Evolutionary conservation across 2,113 vertebrate species (phyloP), one percentile per base, ranked within the genome.

Genomic region (Corydoras sp.): DNA sequence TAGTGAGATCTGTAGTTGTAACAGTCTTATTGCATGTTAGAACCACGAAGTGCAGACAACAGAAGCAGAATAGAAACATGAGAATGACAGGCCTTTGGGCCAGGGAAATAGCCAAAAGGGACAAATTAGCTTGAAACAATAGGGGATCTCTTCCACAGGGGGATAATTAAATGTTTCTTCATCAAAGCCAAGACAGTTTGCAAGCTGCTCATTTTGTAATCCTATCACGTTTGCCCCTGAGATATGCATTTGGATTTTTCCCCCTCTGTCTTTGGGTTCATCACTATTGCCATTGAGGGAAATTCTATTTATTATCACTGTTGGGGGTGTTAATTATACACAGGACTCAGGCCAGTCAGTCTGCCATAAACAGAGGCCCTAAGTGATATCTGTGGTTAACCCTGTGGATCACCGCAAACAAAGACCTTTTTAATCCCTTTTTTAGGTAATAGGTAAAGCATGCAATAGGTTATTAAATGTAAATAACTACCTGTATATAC

Each of bases 131-230:
- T 86, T 88, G 81, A 91, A 87, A 94, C 92, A 93, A 93, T 87
- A 88, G 86, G 85, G 86, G 88, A 94, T 93, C 87, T 92, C 89
- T 92, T 95, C 92, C 92, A 90, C 89, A 78, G 83, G 86, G 85
- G 91, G 87, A 90, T 93, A 95, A 95, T 95, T 93, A 95, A 94
- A 92, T 87, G 88, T 88, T 91, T 85, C 91, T 91, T 90, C 90
- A 93, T 95, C 92, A 95, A 93, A 95, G 94, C 18, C 83, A 85
- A 83, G 87, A 89, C 92, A 92, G 92, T 93, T 92, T 91, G 90
- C 92, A 92, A 95, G 93, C 92, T 92, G 93, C 91, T 94, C 89
- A 54, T 91, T 89, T 86, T 92, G 92, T 92, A 93, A 93, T 92
- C 89, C 90, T 92, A 92, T 93, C 90, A 55, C 59, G 76, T 86